Percentiles rank a stretch among this genome's conserved stretches.
Evolutionary conservation across 2,888 invertebrate species (phyloP).

Genomic region (Deilephila elpenor): DNA sequence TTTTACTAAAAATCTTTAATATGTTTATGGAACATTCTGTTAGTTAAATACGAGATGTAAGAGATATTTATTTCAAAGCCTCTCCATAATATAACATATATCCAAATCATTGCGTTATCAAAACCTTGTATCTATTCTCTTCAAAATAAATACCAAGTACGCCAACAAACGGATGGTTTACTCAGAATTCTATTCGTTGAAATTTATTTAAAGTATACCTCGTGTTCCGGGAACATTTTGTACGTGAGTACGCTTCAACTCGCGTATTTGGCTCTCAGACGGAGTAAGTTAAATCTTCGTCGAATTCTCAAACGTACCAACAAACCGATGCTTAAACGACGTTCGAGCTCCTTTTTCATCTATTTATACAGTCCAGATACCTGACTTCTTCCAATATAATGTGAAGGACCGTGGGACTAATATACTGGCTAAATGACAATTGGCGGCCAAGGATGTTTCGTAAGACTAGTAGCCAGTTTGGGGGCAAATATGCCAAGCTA

Average conservation of each 20-base stretch:
- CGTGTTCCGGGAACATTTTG: neutral
- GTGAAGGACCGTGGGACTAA: no score
- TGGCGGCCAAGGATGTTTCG: no score
- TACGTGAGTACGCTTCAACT: constrained; percentile 1
- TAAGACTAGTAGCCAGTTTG: no score
- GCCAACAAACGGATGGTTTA: neutral
- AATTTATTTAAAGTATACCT: constrained; percentile 11
- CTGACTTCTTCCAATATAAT: no score
- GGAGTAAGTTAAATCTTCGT: constrained; percentile 23
- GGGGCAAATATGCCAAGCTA: no score
- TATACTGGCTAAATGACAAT: no score
- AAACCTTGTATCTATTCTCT: neutral
- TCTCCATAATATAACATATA: neutral
- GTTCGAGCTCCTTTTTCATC: no score
- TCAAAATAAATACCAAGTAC: neutral
- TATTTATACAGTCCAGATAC: no score
- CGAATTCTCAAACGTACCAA: constrained; percentile 1
- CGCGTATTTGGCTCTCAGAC: neutral
- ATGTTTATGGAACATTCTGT: no score
- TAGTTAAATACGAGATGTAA: no score
- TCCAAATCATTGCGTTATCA: neutral
- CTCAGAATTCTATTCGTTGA: neutral
- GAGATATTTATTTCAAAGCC: no score
- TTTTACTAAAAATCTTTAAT: no score
- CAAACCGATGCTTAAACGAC: constrained; percentile 10